Percentiles rank a stretch among this genome's conserved stretches.
These are phyloP conservation scores for Tillus elongatus DNA, from an alignment of 2,888 invertebrate species.

Conservation along the genomic window DNA sequence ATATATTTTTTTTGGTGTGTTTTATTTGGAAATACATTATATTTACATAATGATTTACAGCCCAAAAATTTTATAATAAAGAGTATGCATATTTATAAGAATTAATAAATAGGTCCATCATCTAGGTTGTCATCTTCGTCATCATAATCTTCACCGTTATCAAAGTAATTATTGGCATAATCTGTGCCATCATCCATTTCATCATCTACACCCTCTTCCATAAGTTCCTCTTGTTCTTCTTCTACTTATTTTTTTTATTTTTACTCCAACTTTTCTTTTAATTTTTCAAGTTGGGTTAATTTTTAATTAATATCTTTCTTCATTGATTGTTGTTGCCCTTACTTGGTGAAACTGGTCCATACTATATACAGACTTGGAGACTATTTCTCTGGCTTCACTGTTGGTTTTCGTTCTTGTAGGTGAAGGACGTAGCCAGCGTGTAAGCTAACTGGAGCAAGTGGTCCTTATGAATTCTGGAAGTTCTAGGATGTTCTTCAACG, in stretches of 20 bases:
- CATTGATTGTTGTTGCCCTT: too few species aligned
- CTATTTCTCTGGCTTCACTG: too few species aligned
- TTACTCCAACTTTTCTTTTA: constrained; percentile 49
- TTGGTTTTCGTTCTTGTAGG: too few species aligned
- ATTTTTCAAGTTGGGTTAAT: constrained; percentile 48
- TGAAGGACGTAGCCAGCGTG: too few species aligned
- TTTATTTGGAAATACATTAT: too few species aligned
- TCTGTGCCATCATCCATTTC: constrained; percentile 86
- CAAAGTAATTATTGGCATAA: constrained; percentile 79
- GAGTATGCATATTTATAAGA: background rate
- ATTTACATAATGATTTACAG: background rate
- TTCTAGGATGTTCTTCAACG: too few species aligned
- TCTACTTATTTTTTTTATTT: constrained; percentile 42
- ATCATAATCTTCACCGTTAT: constrained; percentile 79
- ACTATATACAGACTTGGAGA: too few species aligned
- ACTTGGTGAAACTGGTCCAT: too few species aligned
- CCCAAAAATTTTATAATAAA: background rate
- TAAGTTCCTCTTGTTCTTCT: constrained; percentile 43
- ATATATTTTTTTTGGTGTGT: too few species aligned
- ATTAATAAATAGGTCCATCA: constrained; percentile 70
- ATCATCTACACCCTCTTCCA: constrained; percentile 56
- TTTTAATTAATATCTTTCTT: too few species aligned
- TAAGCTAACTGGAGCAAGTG: too few species aligned
- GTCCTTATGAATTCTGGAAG: too few species aligned
- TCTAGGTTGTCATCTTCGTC: constrained; percentile 80